Evolutionary conservation across 2,113 vertebrate species (phyloP).

Genomic region (Cricetomys ansorgei): DNA sequence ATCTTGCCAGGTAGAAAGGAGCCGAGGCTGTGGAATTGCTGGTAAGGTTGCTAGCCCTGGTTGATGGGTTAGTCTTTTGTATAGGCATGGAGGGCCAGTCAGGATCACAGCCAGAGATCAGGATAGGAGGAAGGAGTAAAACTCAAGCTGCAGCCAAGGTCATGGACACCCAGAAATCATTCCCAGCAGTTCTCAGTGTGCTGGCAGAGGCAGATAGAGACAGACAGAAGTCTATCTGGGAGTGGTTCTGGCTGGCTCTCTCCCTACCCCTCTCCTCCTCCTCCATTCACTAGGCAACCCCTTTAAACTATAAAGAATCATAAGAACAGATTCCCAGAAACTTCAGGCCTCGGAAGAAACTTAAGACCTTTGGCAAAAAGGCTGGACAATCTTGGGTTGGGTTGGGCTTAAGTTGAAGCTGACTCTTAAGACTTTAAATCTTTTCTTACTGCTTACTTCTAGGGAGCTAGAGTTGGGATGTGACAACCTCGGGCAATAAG

Average conservation of each 20-base stretch:
- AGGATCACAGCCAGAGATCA: neutral
- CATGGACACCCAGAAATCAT: neutral
- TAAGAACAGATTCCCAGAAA: neutral
- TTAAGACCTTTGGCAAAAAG: neutral
- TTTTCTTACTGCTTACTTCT: slow-evolving; percentile 13
- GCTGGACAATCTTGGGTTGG: neutral
- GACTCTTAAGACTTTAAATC: neutral
- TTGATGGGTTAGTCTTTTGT: neutral
- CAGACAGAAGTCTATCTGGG: neutral
- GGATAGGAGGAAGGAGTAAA: neutral
- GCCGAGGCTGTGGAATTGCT: neutral
- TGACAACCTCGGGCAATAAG: neutral
- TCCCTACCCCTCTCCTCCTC: neutral
- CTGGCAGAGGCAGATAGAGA: neutral
- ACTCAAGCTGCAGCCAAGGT: neutral
- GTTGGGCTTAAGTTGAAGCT: neutral
- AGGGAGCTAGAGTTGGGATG: neutral
- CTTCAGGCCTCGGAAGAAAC: neutral
- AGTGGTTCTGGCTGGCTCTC: neutral
- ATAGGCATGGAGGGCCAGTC: neutral
- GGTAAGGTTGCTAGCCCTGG: neutral
- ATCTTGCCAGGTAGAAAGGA: neutral
- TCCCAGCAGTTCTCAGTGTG: neutral
- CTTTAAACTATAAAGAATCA: neutral
- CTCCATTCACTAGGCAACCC: neutral